phyloP scores from a whole-genome alignment of 2,888 invertebrate species.

The Eupithecia exiguata region DNA sequence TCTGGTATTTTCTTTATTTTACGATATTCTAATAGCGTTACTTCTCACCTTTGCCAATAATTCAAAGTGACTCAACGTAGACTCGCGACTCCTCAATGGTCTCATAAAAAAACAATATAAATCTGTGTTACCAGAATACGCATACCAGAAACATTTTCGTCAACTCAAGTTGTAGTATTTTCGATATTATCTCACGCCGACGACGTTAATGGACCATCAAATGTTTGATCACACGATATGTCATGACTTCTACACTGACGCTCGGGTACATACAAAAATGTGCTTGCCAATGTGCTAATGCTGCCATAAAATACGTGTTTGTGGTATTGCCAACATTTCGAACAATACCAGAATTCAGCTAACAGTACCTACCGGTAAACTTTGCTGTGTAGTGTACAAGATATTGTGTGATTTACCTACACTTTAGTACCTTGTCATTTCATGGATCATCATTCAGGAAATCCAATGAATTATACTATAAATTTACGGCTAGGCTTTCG shows the following conservation, averaged over 20 bases:
- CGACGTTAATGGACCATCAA: conserved; percentile 69
- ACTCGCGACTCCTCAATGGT: conserved; percentile 29
- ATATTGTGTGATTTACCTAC: background rate
- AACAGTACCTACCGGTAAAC: background rate
- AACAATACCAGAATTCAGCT: background rate
- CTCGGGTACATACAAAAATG: conserved; percentile 17
- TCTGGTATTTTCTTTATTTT: background rate
- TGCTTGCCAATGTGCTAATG: conserved; percentile 3
- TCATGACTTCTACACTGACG: conserved; percentile 40
- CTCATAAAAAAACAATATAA: conserved; percentile 32
- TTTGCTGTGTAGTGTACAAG: background rate
- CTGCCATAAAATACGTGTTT: background rate
- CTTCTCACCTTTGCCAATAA: background rate
- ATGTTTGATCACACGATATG: conserved; percentile 52
- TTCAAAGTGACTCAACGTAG: conserved; percentile 5
- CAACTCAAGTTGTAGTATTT: conserved; percentile 49
- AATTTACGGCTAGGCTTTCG: background rate
- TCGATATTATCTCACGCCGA: conserved; percentile 55
- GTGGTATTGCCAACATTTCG: conserved; percentile 9
- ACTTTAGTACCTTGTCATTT: background rate
- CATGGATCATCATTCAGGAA: no score
- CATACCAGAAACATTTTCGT: conserved; percentile 43
- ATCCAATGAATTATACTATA: no score
- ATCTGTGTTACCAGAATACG: conserved; percentile 31
- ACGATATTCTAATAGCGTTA: background rate